Evolutionary conservation across 2,113 vertebrate species (phyloP), one percentile per base, ranked within the genome.

Genomic region (Pseudolaguvia tuberculata): DNA sequence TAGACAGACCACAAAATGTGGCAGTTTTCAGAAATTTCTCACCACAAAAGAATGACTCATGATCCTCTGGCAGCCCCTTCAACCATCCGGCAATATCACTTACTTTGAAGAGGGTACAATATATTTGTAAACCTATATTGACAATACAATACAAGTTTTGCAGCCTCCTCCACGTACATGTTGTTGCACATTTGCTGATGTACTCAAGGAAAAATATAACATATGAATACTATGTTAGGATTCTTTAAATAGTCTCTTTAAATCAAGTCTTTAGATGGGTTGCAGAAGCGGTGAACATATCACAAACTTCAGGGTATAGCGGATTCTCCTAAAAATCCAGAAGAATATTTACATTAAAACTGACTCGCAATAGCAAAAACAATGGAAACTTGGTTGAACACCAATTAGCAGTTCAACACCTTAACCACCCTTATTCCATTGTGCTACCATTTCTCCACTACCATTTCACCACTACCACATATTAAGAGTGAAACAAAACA

Each of bases 1-100:
- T 9, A 67, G 21, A 48, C 39, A 70, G 50, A 53, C 27, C 20
- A 15, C 4, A 31, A 47, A 53, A 52, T 69, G 15, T 42, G 47
- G 70, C 47, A 29, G 56, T 70, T 70, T 61, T 66, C 29, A 42
- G 55, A 53, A 42, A 39, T 70, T 23, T 23, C 42, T 48, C 39
- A 5, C 56, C 47, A 61, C 21, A 48, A 14, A 66, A 47, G 73
- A 56, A 47, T 76, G 74, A 76, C 17, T 70, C 75, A 76, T 76
- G 65, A 61, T 58, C 55, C 39, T 58, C 25, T 68, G 45, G 73
- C 53, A 50, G 73, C 65, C 58, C 65, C 25, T 69, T 68, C 65
- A 58, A 50, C 42, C 29, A 76, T 52, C 55, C 47, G 3, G 35
- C 65, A 68, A 68, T 58, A 48, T 55, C 68, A 35, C 12, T 5